These are phyloP conservation scores for Schizopygopsis pylzovi DNA, from an alignment of 2,797 vertebrate species.

Conservation along the genomic window DNA sequence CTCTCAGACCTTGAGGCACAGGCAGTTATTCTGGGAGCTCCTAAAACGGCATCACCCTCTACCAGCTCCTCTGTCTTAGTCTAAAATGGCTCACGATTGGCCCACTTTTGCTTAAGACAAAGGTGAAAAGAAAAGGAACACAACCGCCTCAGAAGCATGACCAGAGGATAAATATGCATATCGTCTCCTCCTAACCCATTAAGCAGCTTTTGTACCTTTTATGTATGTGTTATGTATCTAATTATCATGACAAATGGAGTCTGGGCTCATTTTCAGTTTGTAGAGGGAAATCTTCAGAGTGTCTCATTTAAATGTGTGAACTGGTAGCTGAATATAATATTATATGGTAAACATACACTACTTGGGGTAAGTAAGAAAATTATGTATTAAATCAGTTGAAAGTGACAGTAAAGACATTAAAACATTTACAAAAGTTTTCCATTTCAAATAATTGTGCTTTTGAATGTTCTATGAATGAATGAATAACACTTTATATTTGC, in stretches of 20 bases:
- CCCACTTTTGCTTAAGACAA: constrained; percentile 71
- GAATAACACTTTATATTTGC: no score
- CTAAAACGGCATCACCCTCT: constrained; percentile 71
- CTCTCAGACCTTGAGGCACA: constrained; percentile 72
- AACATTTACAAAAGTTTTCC: neutral
- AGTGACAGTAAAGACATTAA: neutral
- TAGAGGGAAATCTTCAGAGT: neutral
- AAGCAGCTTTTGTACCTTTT: constrained; percentile 28
- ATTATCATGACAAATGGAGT: neutral
- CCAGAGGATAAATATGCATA: constrained; percentile 73
- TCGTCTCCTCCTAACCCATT: constrained; percentile 39
- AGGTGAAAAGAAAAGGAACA: constrained; percentile 69
- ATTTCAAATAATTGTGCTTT: neutral
- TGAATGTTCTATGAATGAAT: neutral
- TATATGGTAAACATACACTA: no score
- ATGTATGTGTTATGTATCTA: neutral
- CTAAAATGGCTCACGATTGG: constrained; percentile 75
- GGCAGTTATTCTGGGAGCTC: constrained; percentile 72
- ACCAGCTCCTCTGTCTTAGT: constrained; percentile 72
- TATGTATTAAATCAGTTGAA: neutral
- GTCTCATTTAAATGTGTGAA: neutral
- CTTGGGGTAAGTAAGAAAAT: neutral
- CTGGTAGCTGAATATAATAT: neutral
- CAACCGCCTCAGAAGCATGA: constrained; percentile 75
- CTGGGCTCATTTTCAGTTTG: neutral